Base-by-base conservation (phyloP, 2,113 vertebrate genomes). In the Lasiurus cinereus region DNA sequence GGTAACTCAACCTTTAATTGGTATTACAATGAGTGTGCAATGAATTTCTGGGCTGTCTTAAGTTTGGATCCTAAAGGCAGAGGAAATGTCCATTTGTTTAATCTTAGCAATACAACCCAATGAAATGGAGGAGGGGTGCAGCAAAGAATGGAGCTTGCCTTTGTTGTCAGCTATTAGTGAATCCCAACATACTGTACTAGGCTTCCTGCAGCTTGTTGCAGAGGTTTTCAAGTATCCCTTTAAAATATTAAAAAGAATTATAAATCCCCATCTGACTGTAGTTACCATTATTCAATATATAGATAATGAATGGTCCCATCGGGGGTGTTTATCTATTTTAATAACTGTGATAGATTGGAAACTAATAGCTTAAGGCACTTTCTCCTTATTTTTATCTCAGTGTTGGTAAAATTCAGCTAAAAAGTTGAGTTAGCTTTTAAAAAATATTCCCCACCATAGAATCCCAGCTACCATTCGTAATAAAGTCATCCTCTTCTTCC, bases 51-150 rank as follows among this genome's bases (percentile, higher is more conserved):
- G 56, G 36, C 36, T 64, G 5, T 27, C 11, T 22, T 91, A 83
- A 24, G n/a, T 77, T 16, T 36, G 13, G 31, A 87, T 36, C 52
- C 10, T 66, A 83, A 83, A 74, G 16, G 33, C 7, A 64, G 29
- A 79, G 36, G 18, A 69, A 80, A 70, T 83, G 87, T 76, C 39
- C 39, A 48, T 21, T 50, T 22, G 39, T 93, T 50, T 22, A 48
- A 79, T 90, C 10, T 88, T 36, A 88, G 54, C 12, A 56, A 64
- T 29, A 9, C 33, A 85, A 72, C 24, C 48, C 31, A 16, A 1
- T 93, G 91, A 91, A 96, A 94, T 70, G 93, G 31, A 14, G 3
- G 73, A 96, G 59, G 59, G 5, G 24, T 48, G 7, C 18, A 52
- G 31, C 24, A 24, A 89, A 70, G 48, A 52, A 66, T 29, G 24